Percentiles rank a stretch among this genome's conserved stretches.
Evolutionary conservation across 92 coral and sea anemone genomes (phyloP).

Genomic region (Zoanthus solanderi): DNA sequence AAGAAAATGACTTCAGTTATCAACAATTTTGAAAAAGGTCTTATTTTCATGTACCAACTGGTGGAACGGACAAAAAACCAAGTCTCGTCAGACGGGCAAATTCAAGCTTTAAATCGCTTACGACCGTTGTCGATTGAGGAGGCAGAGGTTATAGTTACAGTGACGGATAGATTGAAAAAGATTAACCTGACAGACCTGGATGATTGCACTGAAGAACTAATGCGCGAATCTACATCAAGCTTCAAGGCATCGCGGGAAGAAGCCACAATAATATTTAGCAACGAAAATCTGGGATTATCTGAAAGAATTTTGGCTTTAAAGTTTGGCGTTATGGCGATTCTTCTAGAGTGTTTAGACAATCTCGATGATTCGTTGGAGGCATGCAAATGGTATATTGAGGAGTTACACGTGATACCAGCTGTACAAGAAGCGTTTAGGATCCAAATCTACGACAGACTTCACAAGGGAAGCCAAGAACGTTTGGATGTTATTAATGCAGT

Average conservation of each 20-base stretch:
- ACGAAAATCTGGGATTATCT: constrained; percentile 10
- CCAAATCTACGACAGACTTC: constrained; percentile 11
- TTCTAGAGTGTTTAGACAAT: constrained; percentile 28
- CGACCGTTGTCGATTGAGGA: constrained; percentile 1
- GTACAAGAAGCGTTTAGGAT: constrained; percentile 31
- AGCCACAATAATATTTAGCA: constrained; percentile 24
- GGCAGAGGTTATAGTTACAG: constrained; percentile 3
- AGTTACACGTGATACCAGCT: constrained; percentile 22
- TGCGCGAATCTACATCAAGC: constrained; percentile 26
- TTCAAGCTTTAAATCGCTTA: neutral
- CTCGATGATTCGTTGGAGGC: constrained; percentile 30
- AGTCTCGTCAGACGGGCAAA: neutral
- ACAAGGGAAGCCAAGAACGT: constrained; percentile 21
- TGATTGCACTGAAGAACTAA: constrained; percentile 21
- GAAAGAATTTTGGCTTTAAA: constrained; percentile 41
- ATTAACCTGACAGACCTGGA: constrained; percentile 1
- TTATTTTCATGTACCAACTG: constrained; percentile 23
- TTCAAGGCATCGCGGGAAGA: constrained; percentile 35
- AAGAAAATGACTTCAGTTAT: constrained; percentile 20
- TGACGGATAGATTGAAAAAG: constrained; percentile 19
- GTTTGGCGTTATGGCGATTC: constrained; percentile 41
- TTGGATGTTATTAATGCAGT: constrained; percentile 6
- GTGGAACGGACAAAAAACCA: neutral
- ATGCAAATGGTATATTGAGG: constrained; percentile 43
- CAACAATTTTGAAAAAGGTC: constrained; percentile 39